A percentile compares a stretch with the other conserved stretches of the same genome.
Conservation (phyloP, 2,797 vertebrate genomes). For the Crax fasciolata region DNA sequence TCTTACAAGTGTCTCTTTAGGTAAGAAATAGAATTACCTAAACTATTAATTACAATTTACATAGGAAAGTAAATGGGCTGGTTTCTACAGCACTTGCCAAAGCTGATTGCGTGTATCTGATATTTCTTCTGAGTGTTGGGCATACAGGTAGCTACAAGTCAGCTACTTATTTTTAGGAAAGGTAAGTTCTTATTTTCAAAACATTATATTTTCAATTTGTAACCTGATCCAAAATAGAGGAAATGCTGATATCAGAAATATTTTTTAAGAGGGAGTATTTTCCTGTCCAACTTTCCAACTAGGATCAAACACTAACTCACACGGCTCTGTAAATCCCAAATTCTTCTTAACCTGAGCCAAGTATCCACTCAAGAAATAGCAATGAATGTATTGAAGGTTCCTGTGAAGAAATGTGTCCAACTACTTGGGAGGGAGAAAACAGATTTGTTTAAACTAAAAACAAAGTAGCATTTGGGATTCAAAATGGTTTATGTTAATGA, state of each 20-base stretch:
- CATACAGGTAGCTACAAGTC: neutral
- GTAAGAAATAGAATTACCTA: neutral
- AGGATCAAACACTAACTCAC: neutral
- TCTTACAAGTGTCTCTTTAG: neutral
- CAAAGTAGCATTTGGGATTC: neutral
- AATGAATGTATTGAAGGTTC: neutral
- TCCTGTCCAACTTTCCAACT: neutral
- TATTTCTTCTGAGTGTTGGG: neutral
- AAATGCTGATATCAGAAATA: neutral
- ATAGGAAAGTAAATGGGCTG: neutral
- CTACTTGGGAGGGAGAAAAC: neutral
- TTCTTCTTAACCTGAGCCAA: conserved; percentile 14
- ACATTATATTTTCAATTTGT: neutral
- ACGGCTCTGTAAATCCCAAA: neutral
- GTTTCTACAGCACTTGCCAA: neutral
- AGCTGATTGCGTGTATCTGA: neutral
- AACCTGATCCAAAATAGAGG: neutral
- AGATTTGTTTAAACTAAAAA: neutral
- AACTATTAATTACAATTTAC: neutral
- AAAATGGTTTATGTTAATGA: neutral
- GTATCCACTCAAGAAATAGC: neutral
- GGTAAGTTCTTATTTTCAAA: neutral
- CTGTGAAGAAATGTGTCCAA: neutral
- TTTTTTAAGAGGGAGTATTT: neutral
- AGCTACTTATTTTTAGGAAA: neutral